A percentile compares a stretch with the other conserved stretches of the same genome.
These are phyloP conservation scores for Acronicta psi DNA, from an alignment of 2,888 invertebrate species.

Conservation along the genomic window DNA sequence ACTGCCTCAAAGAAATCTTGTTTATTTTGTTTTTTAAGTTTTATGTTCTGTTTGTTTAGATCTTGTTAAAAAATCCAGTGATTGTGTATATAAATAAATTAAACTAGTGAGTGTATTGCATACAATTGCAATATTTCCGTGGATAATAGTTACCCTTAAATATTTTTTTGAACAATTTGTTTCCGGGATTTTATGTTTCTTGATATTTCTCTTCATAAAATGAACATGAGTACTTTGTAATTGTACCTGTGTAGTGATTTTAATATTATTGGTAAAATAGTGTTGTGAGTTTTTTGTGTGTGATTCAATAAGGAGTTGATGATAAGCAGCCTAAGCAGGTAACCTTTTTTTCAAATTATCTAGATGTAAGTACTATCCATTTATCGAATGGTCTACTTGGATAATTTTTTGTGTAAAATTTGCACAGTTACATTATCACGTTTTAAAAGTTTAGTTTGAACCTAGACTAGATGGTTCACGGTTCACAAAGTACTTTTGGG, in stretches of 20 bases:
- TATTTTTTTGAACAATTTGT: constrained; percentile 15
- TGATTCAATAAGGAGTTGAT: constrained; percentile 1
- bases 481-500: too few species aligned
- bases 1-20: constrained; percentile 60
- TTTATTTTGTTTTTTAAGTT: constrained; percentile 55
- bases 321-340: constrained; percentile 29
- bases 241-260: constrained; percentile 16
- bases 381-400: too few species aligned
- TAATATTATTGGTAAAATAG: constrained; percentile 5
- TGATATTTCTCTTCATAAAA: not conserved
- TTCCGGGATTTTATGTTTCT: constrained; percentile 9
- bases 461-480: too few species aligned
- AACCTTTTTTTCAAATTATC: constrained; percentile 1
- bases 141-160: constrained; percentile 20
- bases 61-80: not conserved
- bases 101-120: not conserved
- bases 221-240: not conserved
- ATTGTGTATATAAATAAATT: not conserved
- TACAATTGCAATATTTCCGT: not conserved
- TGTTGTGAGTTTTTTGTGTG: constrained; percentile 9
- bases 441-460: too few species aligned
- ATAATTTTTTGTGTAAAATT: too few species aligned
- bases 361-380: not conserved
- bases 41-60: constrained; percentile 28
- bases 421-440: too few species aligned